Evolutionary conservation across 2,797 vertebrate genomes (phyloP).

Genomic region (Pygocentrus nattereri): DNA sequence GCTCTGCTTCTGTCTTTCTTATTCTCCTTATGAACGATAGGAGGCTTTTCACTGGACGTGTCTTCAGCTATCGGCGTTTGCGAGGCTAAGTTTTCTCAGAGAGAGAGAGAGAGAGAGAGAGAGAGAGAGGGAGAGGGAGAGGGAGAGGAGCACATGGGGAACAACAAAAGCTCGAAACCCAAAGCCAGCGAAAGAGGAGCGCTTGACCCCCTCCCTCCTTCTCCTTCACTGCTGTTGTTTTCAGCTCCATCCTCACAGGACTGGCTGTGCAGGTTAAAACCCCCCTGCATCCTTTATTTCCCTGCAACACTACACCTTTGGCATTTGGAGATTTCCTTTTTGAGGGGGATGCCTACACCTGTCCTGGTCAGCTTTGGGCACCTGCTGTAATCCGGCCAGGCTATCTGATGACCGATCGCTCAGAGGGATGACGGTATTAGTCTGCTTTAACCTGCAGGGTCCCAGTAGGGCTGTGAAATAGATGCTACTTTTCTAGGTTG

Average conservation of each 20-base stretch:
- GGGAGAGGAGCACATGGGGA: neutral
- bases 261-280: conserved; percentile 56
- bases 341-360: neutral
- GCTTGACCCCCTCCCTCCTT: conserved; percentile 9
- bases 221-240: conserved; percentile 29
- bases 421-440: neutral
- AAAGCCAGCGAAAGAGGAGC: neutral
- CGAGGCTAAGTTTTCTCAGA: too few relatives aligned
- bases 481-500: neutral
- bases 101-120: neutral
- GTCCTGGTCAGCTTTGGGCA: neutral
- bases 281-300: conserved; percentile 36
- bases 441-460: neutral
- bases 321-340: neutral
- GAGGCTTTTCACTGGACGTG: neutral
- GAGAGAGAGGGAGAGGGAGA: neutral
- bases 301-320: conserved; percentile 18
- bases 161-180: conserved; percentile 17
- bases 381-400: neutral
- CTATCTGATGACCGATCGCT: neutral
- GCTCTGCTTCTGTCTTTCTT: neutral
- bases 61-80: neutral
- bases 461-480: neutral
- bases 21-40: neutral
- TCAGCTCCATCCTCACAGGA: conserved; percentile 45